Evolutionary conservation across 2,113 vertebrate genomes (phyloP), one percentile per base, ranked within the genome.

Genomic region (Sprattus sprattus): DNA sequence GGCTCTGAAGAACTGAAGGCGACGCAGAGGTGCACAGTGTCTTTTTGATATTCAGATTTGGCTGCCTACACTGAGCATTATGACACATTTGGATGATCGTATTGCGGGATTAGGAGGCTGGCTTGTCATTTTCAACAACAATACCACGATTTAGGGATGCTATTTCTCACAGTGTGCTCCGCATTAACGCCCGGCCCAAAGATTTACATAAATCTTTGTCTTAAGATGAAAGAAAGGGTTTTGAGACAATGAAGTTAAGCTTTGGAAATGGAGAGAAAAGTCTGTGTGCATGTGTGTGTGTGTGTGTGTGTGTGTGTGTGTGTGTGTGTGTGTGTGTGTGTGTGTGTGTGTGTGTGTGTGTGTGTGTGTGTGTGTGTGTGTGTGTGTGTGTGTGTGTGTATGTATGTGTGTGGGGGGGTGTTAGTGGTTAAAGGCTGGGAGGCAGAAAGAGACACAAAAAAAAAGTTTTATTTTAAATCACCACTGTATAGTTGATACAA

Each of bases 201-300:
- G 95, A 96, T 96, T 95, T 96, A 95, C 95, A 96, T 95, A 96
- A 95, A 95, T 95, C 95, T 96, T 96, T 95, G 94, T 95, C 94
- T 95, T 95, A 95, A 94, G 94, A 95, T 95, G 94, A 95, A 95
- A 95, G 94, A 93, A 89, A 60, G 88, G 91, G 89, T 91, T 92
- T 93, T 92, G 93, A 95, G 94, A 95, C 95, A 95, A 95, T 95
- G 94, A 94, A 94, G 94, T 94, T 95, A 95, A 95, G 95, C 94
- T 95, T 94, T 93, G 89, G 93, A 94, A 94, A 94, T 92, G 88
- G 89, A 86, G 90, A 89, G 89, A 88, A 85, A 84, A 64, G 85
- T 87, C 86, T 52, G 80, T 75, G 78, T 32, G 78, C 28, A 67
- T 28, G 64, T 67, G 7, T 10, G n/a, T 80, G 67, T 49, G 81